phyloP scores from a whole-genome alignment of 2,113 vertebrate genomes.

The Eptesicus fuscus region DNA sequence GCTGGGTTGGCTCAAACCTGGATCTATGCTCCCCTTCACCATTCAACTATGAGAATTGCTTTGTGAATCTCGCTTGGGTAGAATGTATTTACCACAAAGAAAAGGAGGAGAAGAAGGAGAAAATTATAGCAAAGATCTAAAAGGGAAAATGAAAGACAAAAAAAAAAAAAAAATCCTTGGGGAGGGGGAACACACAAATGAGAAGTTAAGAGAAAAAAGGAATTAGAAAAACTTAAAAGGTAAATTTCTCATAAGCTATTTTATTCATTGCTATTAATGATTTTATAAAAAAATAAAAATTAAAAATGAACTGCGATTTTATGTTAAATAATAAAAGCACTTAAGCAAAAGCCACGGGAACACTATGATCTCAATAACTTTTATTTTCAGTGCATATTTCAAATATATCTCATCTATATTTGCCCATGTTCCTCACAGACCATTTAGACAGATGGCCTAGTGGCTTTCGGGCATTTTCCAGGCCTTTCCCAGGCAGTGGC shows the following conservation, averaged over 20 bases:
- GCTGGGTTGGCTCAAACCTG: background rate
- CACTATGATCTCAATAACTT: background rate
- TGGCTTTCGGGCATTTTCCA: background rate
- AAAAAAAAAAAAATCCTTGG: background rate
- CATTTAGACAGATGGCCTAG: too few species aligned
- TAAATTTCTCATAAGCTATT: background rate
- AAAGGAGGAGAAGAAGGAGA: background rate
- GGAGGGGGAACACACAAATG: background rate
- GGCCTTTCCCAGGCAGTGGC: background rate
- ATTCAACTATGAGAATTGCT: background rate
- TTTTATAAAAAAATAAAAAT: conserved; percentile 4
- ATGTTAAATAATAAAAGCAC: background rate
- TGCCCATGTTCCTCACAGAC: background rate
- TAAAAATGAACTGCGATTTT: background rate
- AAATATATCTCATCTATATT: background rate
- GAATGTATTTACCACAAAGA: background rate
- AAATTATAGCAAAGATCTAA: background rate
- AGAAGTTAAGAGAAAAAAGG: background rate
- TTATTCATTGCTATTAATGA: background rate
- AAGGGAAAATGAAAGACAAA: background rate
- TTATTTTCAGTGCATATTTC: background rate
- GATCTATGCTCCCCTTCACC: background rate
- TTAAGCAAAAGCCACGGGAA: background rate
- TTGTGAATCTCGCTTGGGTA: background rate
- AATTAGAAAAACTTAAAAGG: background rate